Base-by-base conservation (phyloP, 1,140 invertebrate genomes). In the Scaptomyza graminum region DNA sequence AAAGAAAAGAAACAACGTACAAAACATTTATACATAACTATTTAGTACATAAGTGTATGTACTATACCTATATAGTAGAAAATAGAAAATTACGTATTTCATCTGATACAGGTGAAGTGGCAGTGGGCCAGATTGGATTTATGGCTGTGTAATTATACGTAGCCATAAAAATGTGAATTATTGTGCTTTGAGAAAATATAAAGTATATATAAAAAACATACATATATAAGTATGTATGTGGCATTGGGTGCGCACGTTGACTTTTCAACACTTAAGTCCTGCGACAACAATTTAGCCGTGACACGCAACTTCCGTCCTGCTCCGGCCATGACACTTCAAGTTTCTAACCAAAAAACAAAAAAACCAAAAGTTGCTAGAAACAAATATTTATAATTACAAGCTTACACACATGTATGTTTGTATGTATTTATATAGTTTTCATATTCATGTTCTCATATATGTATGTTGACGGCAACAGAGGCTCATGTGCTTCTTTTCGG, bases 331-430 rank as follows among this genome's bases (percentile, higher is more conserved):
- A 67, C 51, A 60, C 37, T 34, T 54, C 41, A 49, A 72, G 68
- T 59, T 51, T 59, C 47, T 39, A 52, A 28, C 46, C 43, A 37
- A 54, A 18, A 34, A 34, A 34, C 18, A 22, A 22, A 22, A 22
- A 22, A 22, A 22, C 2, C 18, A 22, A 34, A 34, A 56, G 46
- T 61, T 49, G 52, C 34, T 31, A 57, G 18, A 57, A 46, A 68
- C 71, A 79, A 87, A 82, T 79, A 74, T 77, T 76, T 76, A 87
- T 87, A 88, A 87, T 87, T 82, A 76, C 74, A 72, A 54, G 55
- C 57, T 51, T 7, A 65, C 31, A 34, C 13, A 31, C n/a, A 22
- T 3, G n/a, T 51, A 16, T 28, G 15, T 44, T 11, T 51, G 51
- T 55, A 16, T 6, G 15, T 39, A 22, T 22, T 22, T 22, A 22